These are phyloP conservation scores for Pteropus rufus DNA, from an alignment of 2,797 vertebrate genomes.

Conservation along the genomic window DNA sequence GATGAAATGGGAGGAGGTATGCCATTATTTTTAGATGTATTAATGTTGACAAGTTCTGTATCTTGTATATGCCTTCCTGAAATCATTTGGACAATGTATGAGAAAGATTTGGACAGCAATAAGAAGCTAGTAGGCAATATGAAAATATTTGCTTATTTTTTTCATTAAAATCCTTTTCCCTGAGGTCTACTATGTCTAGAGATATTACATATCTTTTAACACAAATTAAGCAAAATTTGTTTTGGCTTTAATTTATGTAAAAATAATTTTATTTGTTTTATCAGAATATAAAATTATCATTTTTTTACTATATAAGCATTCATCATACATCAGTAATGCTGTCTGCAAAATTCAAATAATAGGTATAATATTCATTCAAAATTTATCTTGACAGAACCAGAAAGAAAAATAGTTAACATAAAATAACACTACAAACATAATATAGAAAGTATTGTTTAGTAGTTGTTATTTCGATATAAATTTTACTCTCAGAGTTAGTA, in stretches of 20 bases:
- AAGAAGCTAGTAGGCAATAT: conserved; percentile 28
- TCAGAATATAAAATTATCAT: conserved; percentile 53
- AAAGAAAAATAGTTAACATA: neutral
- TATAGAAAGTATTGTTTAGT: neutral
- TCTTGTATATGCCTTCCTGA: neutral
- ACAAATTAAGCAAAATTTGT: conserved; percentile 63
- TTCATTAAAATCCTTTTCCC: conserved; percentile 67
- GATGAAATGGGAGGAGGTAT: neutral
- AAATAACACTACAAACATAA: neutral
- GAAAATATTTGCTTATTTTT: conserved; percentile 57
- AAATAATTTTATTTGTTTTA: conserved; percentile 64
- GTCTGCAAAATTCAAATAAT: conserved; percentile 27
- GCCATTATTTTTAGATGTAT: neutral
- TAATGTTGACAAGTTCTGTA: neutral
- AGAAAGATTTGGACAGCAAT: neutral
- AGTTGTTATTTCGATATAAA: neutral
- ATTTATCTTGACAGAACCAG: neutral
- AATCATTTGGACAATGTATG: neutral
- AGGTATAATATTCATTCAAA: neutral
- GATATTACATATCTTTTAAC: neutral
- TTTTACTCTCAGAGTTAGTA: neutral
- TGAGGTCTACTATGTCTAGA: conserved; percentile 49
- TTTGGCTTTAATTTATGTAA: conserved; percentile 71
- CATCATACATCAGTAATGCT: neutral
- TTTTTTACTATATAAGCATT: conserved; percentile 57